Base-by-base conservation (phyloP, 2,113 vertebrate species). In the Tautogolabrus adspersus region DNA sequence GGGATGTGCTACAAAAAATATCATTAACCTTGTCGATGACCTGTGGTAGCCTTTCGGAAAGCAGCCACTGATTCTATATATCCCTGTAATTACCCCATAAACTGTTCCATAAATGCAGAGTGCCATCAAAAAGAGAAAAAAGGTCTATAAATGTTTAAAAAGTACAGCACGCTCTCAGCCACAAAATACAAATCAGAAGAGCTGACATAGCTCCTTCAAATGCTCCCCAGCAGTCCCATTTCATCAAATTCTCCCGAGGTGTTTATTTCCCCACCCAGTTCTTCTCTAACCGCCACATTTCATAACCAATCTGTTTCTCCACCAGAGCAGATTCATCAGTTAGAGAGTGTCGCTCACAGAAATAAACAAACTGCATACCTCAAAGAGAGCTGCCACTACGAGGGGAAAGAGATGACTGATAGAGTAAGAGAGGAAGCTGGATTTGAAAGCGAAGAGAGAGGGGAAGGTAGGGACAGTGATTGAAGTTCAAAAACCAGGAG, bases 291-390 rank as follows among this genome's bases (percentile, higher is more conserved):
- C 79, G 34, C 82, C 19, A 5, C 15, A 2, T 92, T 86, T 83
- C 88, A 72, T 76, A 79, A 88, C 63, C 42, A 15, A 77, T 85
- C 55, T 59, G 77, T 61, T 74, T 71, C 83, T 84, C 68, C 69
- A 82, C 77, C 58, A 65, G 68, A 81, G 63, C 75, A 54, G 42
- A 77, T 59, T 84, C 83, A 61, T 83, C 75, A 76, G 72, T 86
- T 81, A 79, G 68, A 84, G 72, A 79, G 34, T 26, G 26, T 47
- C 77, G 68, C 66, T 86, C 42, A 72, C 46, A 74, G 86, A 88
- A 88, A 86, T 78, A 89, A 90, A 92, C 77, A 90, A 87, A 77
- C 76, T n/a, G 10, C 83, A 72, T 59, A 84, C 77, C 83, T 88
- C 62, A 91, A 87, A 88, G 72, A 80, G 66, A 30, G 5, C 63